Evolutionary conservation across 2,113 vertebrate species (phyloP).

Genomic region (Myotis yumanensis): DNA sequence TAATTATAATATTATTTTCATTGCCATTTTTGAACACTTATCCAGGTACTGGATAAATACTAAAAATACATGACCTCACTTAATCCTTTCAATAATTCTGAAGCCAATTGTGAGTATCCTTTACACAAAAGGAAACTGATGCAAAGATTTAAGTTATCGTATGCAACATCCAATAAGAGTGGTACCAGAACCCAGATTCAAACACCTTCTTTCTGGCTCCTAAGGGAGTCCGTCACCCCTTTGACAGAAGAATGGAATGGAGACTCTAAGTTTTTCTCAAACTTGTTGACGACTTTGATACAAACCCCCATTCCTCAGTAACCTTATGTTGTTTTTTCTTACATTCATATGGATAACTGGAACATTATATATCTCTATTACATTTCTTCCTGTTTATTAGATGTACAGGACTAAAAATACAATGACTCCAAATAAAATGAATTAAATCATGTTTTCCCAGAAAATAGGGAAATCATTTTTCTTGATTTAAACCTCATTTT

Average conservation of each 20-base stretch:
- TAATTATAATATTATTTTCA: neutral
- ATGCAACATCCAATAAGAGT: neutral
- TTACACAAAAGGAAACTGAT: neutral
- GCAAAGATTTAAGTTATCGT: neutral
- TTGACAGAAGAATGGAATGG: neutral
- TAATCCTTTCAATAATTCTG: neutral
- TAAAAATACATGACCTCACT: neutral
- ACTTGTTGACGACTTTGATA: neutral
- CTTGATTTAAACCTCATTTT: slow-evolving; percentile 39
- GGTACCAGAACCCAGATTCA: neutral
- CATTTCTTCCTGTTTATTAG: neutral
- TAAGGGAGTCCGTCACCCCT: neutral
- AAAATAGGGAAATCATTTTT: neutral
- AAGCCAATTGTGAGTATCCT: neutral
- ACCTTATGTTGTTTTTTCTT: neutral
- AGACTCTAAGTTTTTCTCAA: neutral
- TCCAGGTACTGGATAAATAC: neutral
- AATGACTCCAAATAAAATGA: neutral
- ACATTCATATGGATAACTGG: neutral
- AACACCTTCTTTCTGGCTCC: neutral
- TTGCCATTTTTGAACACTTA: neutral
- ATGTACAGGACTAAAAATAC: slow-evolving; percentile 8
- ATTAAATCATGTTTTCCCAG: slow-evolving; percentile 26
- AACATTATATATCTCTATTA: neutral
- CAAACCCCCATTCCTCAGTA: neutral